phyloP scores from a whole-genome alignment of 2,888 invertebrate genomes.

The Erebia aethiops region DNA sequence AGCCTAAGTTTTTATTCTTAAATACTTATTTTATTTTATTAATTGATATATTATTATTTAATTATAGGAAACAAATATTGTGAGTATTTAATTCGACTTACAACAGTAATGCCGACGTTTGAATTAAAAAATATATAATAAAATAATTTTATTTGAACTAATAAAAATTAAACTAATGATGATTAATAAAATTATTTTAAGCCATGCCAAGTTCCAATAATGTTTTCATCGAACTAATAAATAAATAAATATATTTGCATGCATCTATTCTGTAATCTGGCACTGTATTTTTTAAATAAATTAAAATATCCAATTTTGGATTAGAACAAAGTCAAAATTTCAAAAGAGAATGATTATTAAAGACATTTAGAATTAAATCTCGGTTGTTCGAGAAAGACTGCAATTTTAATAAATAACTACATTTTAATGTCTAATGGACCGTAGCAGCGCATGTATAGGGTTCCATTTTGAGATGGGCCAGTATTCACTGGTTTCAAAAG shows the following conservation, averaged over 20 bases:
- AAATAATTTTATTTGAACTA: not conserved
- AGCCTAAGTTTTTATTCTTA: slow-evolving; percentile 1
- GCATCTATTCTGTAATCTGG: too few relatives aligned
- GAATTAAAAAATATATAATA: not conserved
- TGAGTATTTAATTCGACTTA: slow-evolving; percentile 49
- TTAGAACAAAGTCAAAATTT: not conserved
- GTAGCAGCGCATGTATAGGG: not conserved
- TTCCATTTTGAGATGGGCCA: not conserved
- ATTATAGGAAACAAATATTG: slow-evolving; percentile 60
- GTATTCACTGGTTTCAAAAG: not conserved
- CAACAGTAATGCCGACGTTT: slow-evolving; percentile 29
- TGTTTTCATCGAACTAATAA: too few relatives aligned
- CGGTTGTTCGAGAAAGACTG: not conserved
- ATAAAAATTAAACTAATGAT: not conserved
- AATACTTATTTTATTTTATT: slow-evolving; percentile 10
- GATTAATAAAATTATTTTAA: not conserved
- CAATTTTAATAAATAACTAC: slow-evolving; percentile 1
- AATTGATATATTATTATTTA: slow-evolving; percentile 29
- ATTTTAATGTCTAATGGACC: slow-evolving; percentile 14
- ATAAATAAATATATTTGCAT: too few relatives aligned
- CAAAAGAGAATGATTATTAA: too few relatives aligned
- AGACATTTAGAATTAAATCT: too few relatives aligned
- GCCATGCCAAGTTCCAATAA: too few relatives aligned
- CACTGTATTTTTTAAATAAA: not conserved
- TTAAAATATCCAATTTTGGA: not conserved